These are phyloP conservation scores for Oxycera nigricornis DNA, from an alignment of 2,888 invertebrate species.

Conservation along the genomic window DNA sequence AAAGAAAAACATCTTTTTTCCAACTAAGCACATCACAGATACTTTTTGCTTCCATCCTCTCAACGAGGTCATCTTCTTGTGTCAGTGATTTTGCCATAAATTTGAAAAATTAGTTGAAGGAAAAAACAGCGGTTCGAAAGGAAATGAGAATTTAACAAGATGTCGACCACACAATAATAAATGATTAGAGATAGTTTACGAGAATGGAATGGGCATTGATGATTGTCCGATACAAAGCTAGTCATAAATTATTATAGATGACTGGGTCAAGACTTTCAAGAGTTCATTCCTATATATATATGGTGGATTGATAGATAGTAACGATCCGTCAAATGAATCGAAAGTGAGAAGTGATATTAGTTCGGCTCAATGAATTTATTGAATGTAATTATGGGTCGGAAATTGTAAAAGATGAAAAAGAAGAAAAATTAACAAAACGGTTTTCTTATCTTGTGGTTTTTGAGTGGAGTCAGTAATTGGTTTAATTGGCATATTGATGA, in stretches of 20 bases:
- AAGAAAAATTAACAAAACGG: too few relatives aligned
- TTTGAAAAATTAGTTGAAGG: slow-evolving; percentile 15
- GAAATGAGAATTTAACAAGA: slow-evolving; percentile 26
- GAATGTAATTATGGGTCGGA: neutral
- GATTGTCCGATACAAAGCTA: neutral
- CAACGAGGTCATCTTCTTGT: neutral
- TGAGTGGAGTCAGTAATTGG: too few relatives aligned
- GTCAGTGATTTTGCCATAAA: slow-evolving; percentile 27
- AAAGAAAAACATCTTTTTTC: neutral
- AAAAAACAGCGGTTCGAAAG: neutral
- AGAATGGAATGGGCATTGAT: neutral
- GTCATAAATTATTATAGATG: neutral
- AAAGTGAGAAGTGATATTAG: neutral
- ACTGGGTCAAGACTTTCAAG: neutral
- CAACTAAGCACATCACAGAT: neutral
- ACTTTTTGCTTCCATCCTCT: neutral
- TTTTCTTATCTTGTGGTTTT: too few relatives aligned
- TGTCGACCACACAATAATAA: slow-evolving; percentile 13
- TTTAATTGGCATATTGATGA: too few relatives aligned
- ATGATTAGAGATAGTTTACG: slow-evolving; percentile 8
- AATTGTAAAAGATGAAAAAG: too few relatives aligned
- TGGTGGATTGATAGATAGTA: neutral
- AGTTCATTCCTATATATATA: neutral
- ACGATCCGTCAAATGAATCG: neutral
- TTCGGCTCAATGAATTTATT: neutral